Percentiles rank a stretch among this genome's conserved stretches.
Evolutionary conservation across 1,140 invertebrate genomes (phyloP).

Genomic region (Drosophila orosa): DNA sequence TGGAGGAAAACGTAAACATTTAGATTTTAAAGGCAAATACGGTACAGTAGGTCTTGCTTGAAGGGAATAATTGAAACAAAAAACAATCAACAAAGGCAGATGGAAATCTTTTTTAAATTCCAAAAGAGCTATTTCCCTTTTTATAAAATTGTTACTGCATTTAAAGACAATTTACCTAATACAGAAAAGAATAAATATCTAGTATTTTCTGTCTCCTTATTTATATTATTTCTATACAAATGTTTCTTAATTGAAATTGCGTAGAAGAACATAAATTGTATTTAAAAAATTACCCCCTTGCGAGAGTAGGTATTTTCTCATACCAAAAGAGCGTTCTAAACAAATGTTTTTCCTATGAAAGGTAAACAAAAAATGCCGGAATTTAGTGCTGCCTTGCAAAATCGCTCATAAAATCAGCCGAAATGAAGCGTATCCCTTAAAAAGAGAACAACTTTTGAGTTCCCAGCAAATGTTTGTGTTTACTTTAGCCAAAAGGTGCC

Average conservation of each 20-base stretch:
- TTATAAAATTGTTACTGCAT: too few species aligned
- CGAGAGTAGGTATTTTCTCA: background rate
- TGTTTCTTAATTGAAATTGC: background rate
- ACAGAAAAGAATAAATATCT: background rate
- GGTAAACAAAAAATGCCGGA: conserved; percentile 27
- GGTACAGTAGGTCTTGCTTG: conserved; percentile 5
- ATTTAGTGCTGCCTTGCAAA: conserved; percentile 24
- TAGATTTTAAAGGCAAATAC: conserved; percentile 6
- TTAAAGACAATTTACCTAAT: background rate
- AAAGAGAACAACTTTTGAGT: conserved; percentile 1
- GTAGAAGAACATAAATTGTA: background rate
- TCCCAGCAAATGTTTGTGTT: conserved; percentile 45
- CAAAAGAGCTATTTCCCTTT: too few species aligned
- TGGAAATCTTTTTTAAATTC: background rate
- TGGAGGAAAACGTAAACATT: conserved; percentile 30
- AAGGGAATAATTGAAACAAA: background rate
- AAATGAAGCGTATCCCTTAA: conserved; percentile 40
- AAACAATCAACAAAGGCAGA: background rate
- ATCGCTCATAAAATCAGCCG: conserved; percentile 37
- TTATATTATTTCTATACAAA: background rate
- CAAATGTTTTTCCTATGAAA: conserved; percentile 11
- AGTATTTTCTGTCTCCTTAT: background rate
- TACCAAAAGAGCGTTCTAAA: background rate
- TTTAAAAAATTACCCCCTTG: background rate
- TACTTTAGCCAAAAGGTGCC: conserved; percentile 54